Percentiles rank a stretch among this genome's conserved stretches.
phyloP scores from a whole-genome alignment of 2,888 invertebrate genomes.

The Eugnorisma glareosa region DNA sequence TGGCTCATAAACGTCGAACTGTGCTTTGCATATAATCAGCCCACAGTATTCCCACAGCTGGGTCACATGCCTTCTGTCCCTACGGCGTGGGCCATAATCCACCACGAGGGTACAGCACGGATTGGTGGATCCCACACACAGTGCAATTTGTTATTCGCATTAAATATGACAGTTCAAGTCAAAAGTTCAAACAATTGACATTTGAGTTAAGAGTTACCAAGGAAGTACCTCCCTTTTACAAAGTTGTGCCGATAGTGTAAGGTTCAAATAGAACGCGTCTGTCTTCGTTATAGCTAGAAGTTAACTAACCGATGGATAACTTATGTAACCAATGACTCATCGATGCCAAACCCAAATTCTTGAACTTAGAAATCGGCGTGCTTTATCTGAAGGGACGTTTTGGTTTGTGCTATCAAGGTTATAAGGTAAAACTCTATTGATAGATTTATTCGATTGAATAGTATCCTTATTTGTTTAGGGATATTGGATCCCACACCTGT shows the following conservation, averaged over 20 bases:
- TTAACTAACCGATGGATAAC: constrained; percentile 22
- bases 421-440: neutral
- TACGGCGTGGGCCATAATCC: neutral
- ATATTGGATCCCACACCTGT: neutral
- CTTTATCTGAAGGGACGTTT: constrained; percentile 5
- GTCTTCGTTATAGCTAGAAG: constrained; percentile 29
- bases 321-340: constrained; percentile 63
- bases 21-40: neutral
- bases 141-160: neutral
- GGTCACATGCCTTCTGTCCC: neutral
- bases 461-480: neutral
- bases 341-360: constrained; percentile 57
- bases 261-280: constrained; percentile 39
- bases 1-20: neutral
- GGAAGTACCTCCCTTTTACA: constrained; percentile 32
- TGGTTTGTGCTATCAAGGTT: neutral
- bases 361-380: constrained; percentile 33
- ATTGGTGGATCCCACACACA: neutral
- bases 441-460: neutral
- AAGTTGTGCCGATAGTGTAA: constrained; percentile 34
- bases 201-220: constrained; percentile 17
- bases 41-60: neutral
- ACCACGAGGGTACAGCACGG: too few species aligned
- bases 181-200: constrained; percentile 55
- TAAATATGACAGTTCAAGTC: constrained; percentile 23